phyloP scores from a whole-genome alignment of 2,113 vertebrate genomes.

The Eupsittula cactorum region DNA sequence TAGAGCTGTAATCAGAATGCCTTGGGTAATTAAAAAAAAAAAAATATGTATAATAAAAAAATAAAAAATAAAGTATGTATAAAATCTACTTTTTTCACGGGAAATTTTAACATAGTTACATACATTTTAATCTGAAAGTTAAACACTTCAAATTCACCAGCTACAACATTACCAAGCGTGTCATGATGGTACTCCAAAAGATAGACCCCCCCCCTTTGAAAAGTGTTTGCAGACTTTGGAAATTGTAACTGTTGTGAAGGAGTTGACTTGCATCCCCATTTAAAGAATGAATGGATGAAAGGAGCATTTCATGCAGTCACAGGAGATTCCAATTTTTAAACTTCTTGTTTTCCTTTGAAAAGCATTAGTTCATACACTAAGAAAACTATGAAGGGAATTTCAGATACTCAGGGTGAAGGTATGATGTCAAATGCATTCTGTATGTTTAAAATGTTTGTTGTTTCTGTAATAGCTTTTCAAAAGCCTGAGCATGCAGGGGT shows the following conservation, averaged over 20 bases:
- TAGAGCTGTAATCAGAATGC: slow-evolving; percentile 45
- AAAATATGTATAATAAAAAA: neutral
- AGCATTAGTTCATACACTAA: neutral
- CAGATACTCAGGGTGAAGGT: neutral
- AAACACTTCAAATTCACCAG: slow-evolving; percentile 8
- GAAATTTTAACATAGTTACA: slow-evolving; percentile 5
- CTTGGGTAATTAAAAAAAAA: slow-evolving; percentile 53
- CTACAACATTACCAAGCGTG: neutral
- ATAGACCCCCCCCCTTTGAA: neutral
- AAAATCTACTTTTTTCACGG: slow-evolving; percentile 45
- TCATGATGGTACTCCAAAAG: neutral
- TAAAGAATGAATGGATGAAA: slow-evolving; percentile 5
- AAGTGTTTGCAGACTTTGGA: slow-evolving; percentile 1
- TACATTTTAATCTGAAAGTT: slow-evolving; percentile 5
- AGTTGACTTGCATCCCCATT: neutral
- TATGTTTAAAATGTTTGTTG: neutral
- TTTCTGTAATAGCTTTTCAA: neutral
- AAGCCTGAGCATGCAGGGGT: neutral
- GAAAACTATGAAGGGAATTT: neutral
- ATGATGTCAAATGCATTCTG: neutral
- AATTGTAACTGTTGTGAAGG: neutral
- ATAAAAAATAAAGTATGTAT: neutral
- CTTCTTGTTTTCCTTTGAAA: neutral
- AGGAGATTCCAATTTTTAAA: slow-evolving; percentile 1
- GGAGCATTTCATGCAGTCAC: neutral